Percentiles rank a stretch among this genome's conserved stretches.
Conservation (phyloP, 2,113 vertebrate species). For the Aix galericulata region DNA sequence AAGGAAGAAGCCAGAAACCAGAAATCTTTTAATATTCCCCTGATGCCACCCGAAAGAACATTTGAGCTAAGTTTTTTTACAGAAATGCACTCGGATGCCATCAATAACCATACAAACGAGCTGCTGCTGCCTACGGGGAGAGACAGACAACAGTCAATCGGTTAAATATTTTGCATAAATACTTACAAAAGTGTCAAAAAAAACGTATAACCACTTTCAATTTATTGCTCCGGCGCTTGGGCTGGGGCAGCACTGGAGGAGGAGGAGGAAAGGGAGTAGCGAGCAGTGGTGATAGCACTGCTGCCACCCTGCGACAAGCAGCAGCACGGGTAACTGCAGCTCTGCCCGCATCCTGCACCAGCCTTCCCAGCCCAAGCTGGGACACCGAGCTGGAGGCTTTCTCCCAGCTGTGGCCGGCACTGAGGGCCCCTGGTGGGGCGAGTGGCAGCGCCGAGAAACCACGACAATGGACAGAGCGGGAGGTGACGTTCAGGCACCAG, state of each 20-base stretch:
- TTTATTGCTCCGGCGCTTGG: slow-evolving; percentile 59
- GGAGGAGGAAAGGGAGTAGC: slow-evolving; percentile 48
- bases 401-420: no score
- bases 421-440: no score
- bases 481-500: no score
- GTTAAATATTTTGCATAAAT: slow-evolving; percentile 44
- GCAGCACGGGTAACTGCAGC: no score
- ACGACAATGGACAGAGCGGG: no score
- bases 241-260: background rate
- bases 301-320: slow-evolving; percentile 66
- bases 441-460: no score
- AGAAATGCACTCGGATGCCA: background rate
- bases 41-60: background rate
- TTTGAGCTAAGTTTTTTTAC: background rate
- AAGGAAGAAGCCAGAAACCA: background rate
- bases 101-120: background rate
- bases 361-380: no score
- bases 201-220: background rate
- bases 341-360: no score
- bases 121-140: background rate
- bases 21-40: background rate
- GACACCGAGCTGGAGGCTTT: no score
- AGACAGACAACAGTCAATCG: slow-evolving; percentile 20
- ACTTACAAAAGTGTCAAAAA: slow-evolving; percentile 35
- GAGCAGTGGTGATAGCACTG: slow-evolving; percentile 61